These are phyloP conservation scores for Drosophila burlai DNA, from an alignment of 1,140 invertebrate genomes.

Conservation along the genomic window DNA sequence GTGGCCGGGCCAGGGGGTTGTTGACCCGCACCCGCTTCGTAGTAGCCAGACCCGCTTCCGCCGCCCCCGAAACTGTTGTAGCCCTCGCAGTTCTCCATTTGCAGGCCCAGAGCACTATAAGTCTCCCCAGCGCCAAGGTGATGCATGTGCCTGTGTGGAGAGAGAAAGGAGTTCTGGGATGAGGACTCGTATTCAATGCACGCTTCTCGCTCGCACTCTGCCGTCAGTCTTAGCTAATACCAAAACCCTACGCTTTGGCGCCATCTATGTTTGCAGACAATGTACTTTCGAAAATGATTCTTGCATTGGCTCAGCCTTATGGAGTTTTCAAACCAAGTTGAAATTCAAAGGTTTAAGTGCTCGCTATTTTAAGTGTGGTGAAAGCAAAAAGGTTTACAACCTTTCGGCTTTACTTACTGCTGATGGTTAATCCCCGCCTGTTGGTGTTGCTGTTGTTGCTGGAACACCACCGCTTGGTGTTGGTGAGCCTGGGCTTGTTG, in stretches of 20 bases:
- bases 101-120: conserved; percentile 78
- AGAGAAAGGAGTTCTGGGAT: background rate
- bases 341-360: background rate
- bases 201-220: too few relatives aligned
- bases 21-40: conserved; percentile 56
- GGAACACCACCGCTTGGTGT: conserved; percentile 68
- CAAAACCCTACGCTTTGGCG: background rate
- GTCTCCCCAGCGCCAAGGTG: conserved; percentile 73
- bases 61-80: conserved; percentile 70
- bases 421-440: conserved; percentile 65
- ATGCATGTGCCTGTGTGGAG: conserved; percentile 61
- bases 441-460: conserved; percentile 67
- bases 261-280: background rate
- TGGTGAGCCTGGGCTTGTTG: conserved; percentile 55
- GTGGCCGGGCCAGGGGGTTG: conserved; percentile 59
- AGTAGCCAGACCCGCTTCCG: conserved; percentile 45
- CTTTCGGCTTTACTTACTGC: conserved; percentile 52
- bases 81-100: conserved; percentile 84
- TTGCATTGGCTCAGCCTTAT: background rate
- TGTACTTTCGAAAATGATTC: background rate
- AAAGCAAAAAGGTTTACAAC: background rate
- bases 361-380: background rate
- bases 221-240: background rate
- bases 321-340: background rate
- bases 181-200: background rate